Conservation (phyloP, 2,797 vertebrate genomes). For the Chanos chanos region DNA sequence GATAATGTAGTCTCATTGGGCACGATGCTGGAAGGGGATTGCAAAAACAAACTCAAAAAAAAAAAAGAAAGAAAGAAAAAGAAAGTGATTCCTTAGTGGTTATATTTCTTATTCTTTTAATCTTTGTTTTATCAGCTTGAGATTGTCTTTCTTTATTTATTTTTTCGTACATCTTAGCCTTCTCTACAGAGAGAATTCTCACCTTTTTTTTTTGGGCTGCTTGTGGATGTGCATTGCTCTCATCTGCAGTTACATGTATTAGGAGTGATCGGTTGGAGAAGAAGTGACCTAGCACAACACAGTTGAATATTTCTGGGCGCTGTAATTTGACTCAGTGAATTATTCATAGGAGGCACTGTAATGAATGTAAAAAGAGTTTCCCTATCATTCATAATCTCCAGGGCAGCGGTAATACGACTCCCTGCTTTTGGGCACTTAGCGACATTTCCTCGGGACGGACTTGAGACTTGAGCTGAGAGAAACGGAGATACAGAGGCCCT, state of each 20-base stretch:
- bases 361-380: conserved; percentile 69
- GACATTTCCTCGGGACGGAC: conserved; percentile 47
- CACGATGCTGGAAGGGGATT: background rate
- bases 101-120: background rate
- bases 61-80: background rate
- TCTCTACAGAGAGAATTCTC: background rate
- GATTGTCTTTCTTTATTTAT: conserved; percentile 3
- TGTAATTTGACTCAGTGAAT: conserved; percentile 67
- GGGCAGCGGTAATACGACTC: conserved; percentile 63
- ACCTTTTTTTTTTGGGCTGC: conserved; percentile 6
- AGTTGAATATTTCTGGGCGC: conserved; percentile 54
- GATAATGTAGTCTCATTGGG: conserved; percentile 21
- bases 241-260: conserved; percentile 10
- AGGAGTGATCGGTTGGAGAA: conserved; percentile 43
- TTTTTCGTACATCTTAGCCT: background rate
- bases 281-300: conserved; percentile 52
- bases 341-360: conserved; percentile 66
- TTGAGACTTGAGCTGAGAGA: conserved; percentile 47
- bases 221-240: background rate
- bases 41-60: conserved; percentile 2
- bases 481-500: conserved; percentile 40
- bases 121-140: background rate
- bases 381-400: conserved; percentile 71
- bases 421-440: conserved; percentile 60
- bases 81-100: conserved; percentile 1